Evolutionary conservation across 2,113 vertebrate genomes (phyloP), one percentile per base, ranked within the genome.

Genomic region (Desmodus rotundus): DNA sequence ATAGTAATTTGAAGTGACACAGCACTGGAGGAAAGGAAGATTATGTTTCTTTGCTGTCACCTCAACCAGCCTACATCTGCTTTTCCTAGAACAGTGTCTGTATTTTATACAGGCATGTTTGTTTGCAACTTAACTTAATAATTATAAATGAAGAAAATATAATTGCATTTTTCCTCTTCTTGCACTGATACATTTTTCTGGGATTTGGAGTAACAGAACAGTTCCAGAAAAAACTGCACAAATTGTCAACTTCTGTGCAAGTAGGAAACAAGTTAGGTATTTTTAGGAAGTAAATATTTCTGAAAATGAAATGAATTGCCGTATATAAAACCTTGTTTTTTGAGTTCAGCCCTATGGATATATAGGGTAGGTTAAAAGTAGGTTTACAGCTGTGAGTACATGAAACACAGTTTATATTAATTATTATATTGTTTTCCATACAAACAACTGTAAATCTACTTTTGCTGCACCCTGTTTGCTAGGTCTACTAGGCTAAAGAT

Each of bases 31-130:
- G 47, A 67, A 84, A 13, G 63, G 78, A 76, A 26, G 50, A 56
- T 84, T 54, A 24, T 92, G 20, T 96, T 81, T 95, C 52, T 89
- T 91, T 50, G 43, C 36, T 95, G 13, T 93, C 50, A 56, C 61
- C 43, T 96, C 52, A 92, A n/a, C 17, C 7, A 80, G 50, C 36
- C n/a, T 92, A 1, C 68, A 47, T 72, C 43, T 90, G 0, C 50
- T 89, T 94, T 94, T 92, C 54, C n/a, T 88, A 47, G 33, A 78
- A 87, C 10, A 83, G 5, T 80, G 43, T 83, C 47, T 87, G 0
- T 94, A 70, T 92, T 89, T 74, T 78, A 61, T 73, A 86, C 2
- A 77, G 28, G 41, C 15, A 38, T 43, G 24, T 94, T 73, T 84
- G 7, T 76, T 95, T 74, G 24, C 31, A 82, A 76, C 58, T 91